Conservation (phyloP, 2,888 invertebrate genomes). For the Scaptodrosophila latifasciaeformis region DNA sequence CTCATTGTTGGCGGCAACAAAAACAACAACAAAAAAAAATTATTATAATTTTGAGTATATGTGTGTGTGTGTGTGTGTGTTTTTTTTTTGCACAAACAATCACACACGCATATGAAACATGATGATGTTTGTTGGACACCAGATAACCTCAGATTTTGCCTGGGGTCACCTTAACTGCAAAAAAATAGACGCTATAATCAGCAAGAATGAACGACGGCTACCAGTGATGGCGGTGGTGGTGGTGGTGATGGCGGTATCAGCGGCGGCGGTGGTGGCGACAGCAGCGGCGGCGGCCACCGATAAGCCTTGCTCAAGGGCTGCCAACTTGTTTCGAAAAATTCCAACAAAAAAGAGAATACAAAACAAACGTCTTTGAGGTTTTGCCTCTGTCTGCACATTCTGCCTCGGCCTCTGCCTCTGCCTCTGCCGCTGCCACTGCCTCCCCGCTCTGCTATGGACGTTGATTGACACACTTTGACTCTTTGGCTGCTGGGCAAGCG, state of each 20-base stretch:
- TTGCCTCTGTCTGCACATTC: too few species aligned
- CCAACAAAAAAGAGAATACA: too few species aligned
- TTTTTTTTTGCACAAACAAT: background rate
- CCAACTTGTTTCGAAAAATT: conserved; percentile 59
- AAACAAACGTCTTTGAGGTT: too few species aligned
- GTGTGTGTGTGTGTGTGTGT: background rate
- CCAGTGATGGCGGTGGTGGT: too few species aligned
- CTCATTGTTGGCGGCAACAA: too few species aligned
- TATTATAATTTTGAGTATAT: too few species aligned
- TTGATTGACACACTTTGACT: conserved; percentile 48
- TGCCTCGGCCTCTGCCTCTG: too few species aligned
- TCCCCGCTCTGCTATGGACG: conserved; percentile 22
- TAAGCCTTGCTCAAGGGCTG: conserved; percentile 52
- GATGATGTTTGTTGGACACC: background rate
- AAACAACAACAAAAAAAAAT: too few species aligned
- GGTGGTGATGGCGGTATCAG: too few species aligned
- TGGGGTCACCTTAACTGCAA: conserved; percentile 66
- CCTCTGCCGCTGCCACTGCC: background rate
- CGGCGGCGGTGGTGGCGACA: conserved; percentile 32
- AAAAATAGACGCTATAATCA: conserved; percentile 27
- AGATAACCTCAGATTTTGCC: conserved; percentile 61
- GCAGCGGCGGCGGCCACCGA: conserved; percentile 38
- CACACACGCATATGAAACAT: background rate
- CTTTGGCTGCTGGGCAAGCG: too few species aligned
- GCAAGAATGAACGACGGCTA: too few species aligned